Evolutionary conservation across 2,797 vertebrate species (phyloP).

Genomic region (Lophotriccus pileatus): DNA sequence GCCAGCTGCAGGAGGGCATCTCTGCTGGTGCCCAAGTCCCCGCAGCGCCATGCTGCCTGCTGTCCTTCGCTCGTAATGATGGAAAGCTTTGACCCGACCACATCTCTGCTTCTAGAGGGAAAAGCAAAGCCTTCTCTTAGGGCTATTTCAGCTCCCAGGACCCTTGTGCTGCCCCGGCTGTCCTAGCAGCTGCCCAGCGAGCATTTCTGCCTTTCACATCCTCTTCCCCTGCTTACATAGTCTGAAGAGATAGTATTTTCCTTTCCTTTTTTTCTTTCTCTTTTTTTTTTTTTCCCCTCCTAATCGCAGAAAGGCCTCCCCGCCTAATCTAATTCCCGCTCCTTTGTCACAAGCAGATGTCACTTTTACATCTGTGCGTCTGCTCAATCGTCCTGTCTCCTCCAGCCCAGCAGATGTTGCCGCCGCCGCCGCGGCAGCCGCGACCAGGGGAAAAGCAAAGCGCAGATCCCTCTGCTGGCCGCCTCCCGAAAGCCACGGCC

Average conservation of each 20-base stretch:
- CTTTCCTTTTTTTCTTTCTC: background rate
- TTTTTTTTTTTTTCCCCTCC: background rate
- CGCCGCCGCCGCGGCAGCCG: slow-evolving; percentile 48
- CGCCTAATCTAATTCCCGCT: slow-evolving; percentile 88
- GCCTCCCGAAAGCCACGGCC: background rate
- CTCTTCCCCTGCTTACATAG: slow-evolving; percentile 35
- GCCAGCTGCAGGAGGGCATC: background rate
- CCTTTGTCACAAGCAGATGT: slow-evolving; percentile 89
- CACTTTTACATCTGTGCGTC: slow-evolving; percentile 92
- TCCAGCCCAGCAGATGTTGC: slow-evolving; percentile 79
- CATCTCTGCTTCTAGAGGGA: background rate
- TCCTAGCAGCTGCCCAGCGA: slow-evolving; percentile 16
- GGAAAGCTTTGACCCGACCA: background rate
- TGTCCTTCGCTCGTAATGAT: background rate
- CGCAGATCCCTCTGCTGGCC: slow-evolving; percentile 65
- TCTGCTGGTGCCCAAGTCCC: background rate
- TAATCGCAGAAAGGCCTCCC: slow-evolving; percentile 75
- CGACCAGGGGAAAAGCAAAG: background rate
- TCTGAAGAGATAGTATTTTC: slow-evolving; percentile 5
- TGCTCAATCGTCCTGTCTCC: slow-evolving; percentile 76
- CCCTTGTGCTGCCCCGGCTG: background rate
- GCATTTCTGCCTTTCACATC: slow-evolving; percentile 7
- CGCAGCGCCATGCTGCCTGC: background rate
- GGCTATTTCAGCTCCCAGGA: slow-evolving; percentile 11
- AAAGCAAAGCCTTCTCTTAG: background rate